Base-by-base conservation (phyloP, 30 jellyfish, hydroid and myxozoan species). In the Turritopsis dohrnii region DNA sequence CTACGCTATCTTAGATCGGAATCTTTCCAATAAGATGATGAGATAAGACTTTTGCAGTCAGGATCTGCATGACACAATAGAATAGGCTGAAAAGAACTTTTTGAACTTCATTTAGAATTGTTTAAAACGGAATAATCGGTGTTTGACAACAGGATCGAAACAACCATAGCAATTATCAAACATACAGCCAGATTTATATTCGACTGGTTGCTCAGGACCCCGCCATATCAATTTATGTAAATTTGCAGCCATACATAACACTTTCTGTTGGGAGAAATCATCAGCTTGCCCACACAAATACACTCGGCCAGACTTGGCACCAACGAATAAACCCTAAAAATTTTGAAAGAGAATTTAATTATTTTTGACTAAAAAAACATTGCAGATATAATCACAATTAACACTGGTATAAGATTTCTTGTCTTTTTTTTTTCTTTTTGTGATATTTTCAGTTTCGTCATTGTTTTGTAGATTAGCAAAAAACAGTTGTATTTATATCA, bases 181-280 rank as follows among this genome's bases (percentile, higher is more conserved):
- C 75, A 91, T 71, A 75, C 97, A 91, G 0, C 91, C 94, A 77
- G 95, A 83, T 83, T 88, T 91, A 76, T 87, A 91, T 73, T 81
- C 87, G 29, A 91, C 84, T 27, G 96, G 97, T 20, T 76, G 95
- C 16, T 89, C 83, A 22, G 97, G 97, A 21, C 96, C 98, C 21
- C 81, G 87, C 98, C 98, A 92, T 18, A 92, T 85, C 65, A 92
- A 92, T 24, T 76, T 76, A 81, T 88, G 89, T 77, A 92, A 75
- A 72, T 71, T 83, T 30, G 91, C 89, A 1, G 96, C 96, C 81
- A 92, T 66, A 81, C 98, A 92, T 23, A 85, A 76, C 20, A 88
- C 95, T 29, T 92, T 92, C 79, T 92, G 98, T 87, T 92, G 98
- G 17, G 98, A 92, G 81, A 92, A 92, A 72, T 92, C 98, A 88